phyloP scores from a whole-genome alignment of 2,888 invertebrate genomes.

The Thereva unica region DNA sequence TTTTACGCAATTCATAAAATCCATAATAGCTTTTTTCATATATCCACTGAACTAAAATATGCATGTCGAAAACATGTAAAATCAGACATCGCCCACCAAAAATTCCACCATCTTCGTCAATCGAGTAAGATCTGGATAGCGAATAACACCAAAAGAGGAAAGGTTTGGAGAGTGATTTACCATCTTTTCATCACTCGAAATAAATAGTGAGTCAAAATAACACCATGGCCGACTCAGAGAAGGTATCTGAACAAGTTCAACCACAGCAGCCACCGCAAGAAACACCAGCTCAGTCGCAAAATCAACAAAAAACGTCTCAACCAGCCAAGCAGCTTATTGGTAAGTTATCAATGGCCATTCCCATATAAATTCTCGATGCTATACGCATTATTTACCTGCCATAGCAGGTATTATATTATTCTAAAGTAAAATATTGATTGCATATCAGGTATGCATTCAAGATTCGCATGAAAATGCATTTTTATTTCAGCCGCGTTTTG shows the following conservation, averaged over 20 bases:
- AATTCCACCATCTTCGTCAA: constrained; percentile 44
- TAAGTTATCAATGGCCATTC: constrained; percentile 52
- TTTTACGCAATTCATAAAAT: no score
- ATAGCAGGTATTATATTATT: no score
- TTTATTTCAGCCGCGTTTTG: background rate
- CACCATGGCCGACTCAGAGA: constrained; percentile 95
- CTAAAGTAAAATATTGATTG: no score
- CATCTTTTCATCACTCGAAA: constrained; percentile 68
- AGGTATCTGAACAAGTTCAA: constrained; percentile 68
- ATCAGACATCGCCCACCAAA: no score
- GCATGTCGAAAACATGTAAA: no score
- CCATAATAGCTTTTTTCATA: no score
- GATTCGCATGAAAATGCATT: background rate
- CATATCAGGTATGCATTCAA: no score
- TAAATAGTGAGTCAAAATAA: constrained; percentile 37
- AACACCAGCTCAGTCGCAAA: constrained; percentile 63
- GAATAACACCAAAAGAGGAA: constrained; percentile 68
- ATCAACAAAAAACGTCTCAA: constrained; percentile 52
- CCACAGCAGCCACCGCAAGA: constrained; percentile 50
- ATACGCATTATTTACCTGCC: no score
- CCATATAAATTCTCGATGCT: background rate
- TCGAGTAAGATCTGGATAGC: constrained; percentile 64
- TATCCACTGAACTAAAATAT: no score
- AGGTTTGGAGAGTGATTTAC: constrained; percentile 76
- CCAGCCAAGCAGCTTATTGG: constrained; percentile 85